phyloP scores from a whole-genome alignment of 2,888 invertebrate genomes.

The Parasteatoda lunata region DNA sequence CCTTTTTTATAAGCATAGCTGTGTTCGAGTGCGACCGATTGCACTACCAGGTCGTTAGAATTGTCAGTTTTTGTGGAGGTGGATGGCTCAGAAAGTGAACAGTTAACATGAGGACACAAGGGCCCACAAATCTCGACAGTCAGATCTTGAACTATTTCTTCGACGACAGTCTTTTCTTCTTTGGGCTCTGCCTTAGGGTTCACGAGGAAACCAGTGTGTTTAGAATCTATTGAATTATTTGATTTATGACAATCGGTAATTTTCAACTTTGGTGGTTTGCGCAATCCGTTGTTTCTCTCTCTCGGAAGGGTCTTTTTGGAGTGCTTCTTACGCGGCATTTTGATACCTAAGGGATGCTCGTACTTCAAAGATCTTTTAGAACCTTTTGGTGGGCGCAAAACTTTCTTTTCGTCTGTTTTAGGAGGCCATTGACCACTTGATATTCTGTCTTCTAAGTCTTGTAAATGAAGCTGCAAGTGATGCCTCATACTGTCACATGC shows the following conservation, averaged over 20 bases:
- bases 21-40: conserved; percentile 15
- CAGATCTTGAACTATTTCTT: not conserved
- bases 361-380: not conserved
- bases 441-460: not conserved
- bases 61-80: not conserved
- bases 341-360: not conserved
- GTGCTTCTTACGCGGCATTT: not conserved
- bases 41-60: not conserved
- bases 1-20: conserved; percentile 15
- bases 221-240: not conserved
- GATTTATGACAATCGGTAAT: not conserved
- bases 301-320: not conserved
- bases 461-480: conserved; percentile 76
- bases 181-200: not conserved
- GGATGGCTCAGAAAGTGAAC: not conserved
- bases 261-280: not conserved
- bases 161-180: not conserved
- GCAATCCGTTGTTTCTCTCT: not conserved
- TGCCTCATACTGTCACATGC: conserved; percentile 77
- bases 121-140: not conserved
- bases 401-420: not conserved
- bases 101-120: not conserved
- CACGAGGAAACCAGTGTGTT: not conserved
- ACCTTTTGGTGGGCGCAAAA: not conserved
- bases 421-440: not conserved